Conservation (phyloP, 1,140 invertebrate species). For the Leptinotarsa defecta region DNA sequence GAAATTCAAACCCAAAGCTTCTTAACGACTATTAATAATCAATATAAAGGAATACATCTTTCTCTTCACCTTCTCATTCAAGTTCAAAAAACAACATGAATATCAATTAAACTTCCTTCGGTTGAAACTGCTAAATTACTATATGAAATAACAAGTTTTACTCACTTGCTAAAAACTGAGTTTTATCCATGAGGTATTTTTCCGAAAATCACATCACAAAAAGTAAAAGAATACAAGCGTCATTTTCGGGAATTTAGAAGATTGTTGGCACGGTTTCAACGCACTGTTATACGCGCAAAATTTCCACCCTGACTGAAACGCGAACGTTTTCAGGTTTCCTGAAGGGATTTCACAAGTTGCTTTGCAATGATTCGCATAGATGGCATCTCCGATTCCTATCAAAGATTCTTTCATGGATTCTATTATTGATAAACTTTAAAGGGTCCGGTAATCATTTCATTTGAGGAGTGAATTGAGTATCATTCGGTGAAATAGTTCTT, state of each 20-base stretch:
- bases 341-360: conserved; percentile 18
- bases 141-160: not conserved
- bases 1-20: too few species aligned
- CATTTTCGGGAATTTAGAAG: not conserved
- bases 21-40: too few species aligned
- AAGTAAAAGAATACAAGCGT: conserved; percentile 19
- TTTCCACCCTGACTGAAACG: conserved; percentile 27
- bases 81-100: too few species aligned
- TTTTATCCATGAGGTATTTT: conserved; percentile 10
- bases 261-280: conserved; percentile 12
- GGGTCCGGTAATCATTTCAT: too few species aligned
- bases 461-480: too few species aligned
- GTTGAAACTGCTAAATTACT: too few species aligned
- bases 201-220: conserved; percentile 20
- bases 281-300: conserved; percentile 27
- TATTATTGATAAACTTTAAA: too few species aligned
- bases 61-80: too few species aligned
- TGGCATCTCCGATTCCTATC: conserved; percentile 15
- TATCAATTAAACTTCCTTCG: too few species aligned
- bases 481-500: too few species aligned
- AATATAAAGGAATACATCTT: too few species aligned
- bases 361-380: conserved; percentile 22
- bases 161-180: conserved; percentile 10
- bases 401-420: not conserved
- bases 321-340: conserved; percentile 26